phyloP scores from a whole-genome alignment of 2,888 invertebrate genomes.

The Andrena marginata region DNA sequence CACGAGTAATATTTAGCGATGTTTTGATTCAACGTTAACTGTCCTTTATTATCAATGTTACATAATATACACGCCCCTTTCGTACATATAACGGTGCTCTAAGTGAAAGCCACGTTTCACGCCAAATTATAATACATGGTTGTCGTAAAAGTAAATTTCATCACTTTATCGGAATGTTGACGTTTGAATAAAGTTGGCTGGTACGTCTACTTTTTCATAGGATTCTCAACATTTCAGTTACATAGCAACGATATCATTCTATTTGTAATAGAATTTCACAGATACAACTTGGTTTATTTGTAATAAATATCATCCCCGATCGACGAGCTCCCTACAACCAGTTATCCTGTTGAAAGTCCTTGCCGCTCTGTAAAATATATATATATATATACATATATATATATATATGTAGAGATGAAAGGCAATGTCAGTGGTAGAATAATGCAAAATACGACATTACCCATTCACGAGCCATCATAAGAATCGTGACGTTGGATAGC shows the following conservation, averaged over 20 bases:
- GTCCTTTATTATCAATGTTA: constrained; percentile 24
- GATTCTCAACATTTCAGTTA: neutral
- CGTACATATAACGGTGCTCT: neutral
- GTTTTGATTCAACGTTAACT: constrained; percentile 9
- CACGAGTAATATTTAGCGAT: neutral
- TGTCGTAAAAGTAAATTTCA: neutral
- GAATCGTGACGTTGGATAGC: constrained; percentile 89
- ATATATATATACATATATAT: neutral
- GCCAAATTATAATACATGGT: constrained; percentile 4
- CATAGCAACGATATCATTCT: neutral
- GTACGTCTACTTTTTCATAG: neutral
- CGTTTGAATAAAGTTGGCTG: neutral
- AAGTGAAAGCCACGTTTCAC: neutral
- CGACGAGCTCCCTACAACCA: neutral
- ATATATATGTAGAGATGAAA: neutral
- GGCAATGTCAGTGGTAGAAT: neutral
- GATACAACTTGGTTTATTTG: constrained; percentile 4
- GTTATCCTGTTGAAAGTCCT: neutral
- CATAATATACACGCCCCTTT: constrained; percentile 11
- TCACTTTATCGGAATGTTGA: neutral
- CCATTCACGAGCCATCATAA: constrained; percentile 93
- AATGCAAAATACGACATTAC: constrained; percentile 84
- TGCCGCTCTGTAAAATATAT: constrained; percentile 35
- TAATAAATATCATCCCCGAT: neutral
- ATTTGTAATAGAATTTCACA: neutral